Base-by-base conservation (phyloP, 1,140 invertebrate species). In the Galendromus occidentalis region DNA sequence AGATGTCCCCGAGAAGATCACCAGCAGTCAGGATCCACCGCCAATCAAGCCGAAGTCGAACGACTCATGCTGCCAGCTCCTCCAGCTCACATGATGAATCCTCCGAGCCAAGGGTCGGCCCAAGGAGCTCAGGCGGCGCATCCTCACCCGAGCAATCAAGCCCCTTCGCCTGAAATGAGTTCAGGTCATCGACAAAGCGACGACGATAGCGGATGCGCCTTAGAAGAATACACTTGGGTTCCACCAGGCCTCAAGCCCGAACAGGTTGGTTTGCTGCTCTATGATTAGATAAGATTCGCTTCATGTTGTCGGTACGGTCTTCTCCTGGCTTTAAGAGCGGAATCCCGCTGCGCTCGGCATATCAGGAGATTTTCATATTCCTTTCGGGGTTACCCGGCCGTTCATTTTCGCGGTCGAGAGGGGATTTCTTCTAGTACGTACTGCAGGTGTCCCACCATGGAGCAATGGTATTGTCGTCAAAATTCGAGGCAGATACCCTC, bases 171-270 rank as follows among this genome's bases (percentile, higher is more conserved):
- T 85, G 85, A 68, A 87, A 90, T 59, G 72, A 77, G 89, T 42
- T 59, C 51, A 59, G 51, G 51, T 29, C 88, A 93, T 73, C 91
- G 88, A 2, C 91, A 93, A 71, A 91, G 87, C 51, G 92, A 96
- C 76, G 91, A 96, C 74, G 93, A 97, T 78, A 92, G 88, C 51
- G 92, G 93, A 7, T 97, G 92, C 74, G 91, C 91, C 5, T 79
- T 97, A 51, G 92, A 97, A 73, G 94, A 98, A 74, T 98, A 97
- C 77, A 92, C 91, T 0, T 98, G 93, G 93, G 89, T 96, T 51
- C 94, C 94, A 42, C 88, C 89, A 2, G 91, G 91, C 67, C 80
- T 96, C 2, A 84, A 91, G 76, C 91, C 92, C 12, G 91, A 96
- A 78, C 91, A 94, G 84, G 92, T 96, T 76, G 79, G 74, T 69